phyloP scores from a whole-genome alignment of 2,888 invertebrate species.

The Trilocha varians region DNA sequence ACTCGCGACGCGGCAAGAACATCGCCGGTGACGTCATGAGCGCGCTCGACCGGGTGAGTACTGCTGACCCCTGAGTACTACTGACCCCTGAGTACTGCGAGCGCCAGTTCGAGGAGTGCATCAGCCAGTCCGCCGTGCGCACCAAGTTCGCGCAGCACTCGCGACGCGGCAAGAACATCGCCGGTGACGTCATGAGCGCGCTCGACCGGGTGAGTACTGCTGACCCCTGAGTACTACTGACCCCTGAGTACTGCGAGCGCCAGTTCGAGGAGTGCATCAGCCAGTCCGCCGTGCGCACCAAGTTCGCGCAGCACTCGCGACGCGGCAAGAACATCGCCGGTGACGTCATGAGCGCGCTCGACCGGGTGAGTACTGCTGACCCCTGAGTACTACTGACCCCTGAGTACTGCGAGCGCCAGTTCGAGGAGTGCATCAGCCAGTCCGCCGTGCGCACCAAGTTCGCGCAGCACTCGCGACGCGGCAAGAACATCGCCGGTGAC shows the following conservation, averaged over 20 bases:
- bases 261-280: slow-evolving; percentile 99
- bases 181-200: slow-evolving; percentile 76
- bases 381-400: too few relatives aligned
- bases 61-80: too few relatives aligned
- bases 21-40: slow-evolving; percentile 81
- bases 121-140: slow-evolving; percentile 96
- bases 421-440: slow-evolving; percentile 98
- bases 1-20: slow-evolving; percentile 92
- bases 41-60: slow-evolving; percentile 66
- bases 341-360: slow-evolving; percentile 76
- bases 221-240: too few relatives aligned
- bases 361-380: slow-evolving; percentile 45
- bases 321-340: slow-evolving; percentile 91
- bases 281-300: slow-evolving; percentile 97
- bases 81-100: slow-evolving; percentile 99
- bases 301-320: slow-evolving; percentile 98
- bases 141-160: slow-evolving; percentile 99
- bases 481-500: slow-evolving; percentile 87
- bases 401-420: slow-evolving; percentile 98
- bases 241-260: slow-evolving; percentile 98
- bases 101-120: slow-evolving; percentile 97
- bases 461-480: slow-evolving; percentile 96
- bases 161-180: slow-evolving; percentile 91
- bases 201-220: slow-evolving; percentile 62
- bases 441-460: slow-evolving; percentile 99